Evolutionary conservation across 2,797 vertebrate genomes (phyloP), one percentile per base, ranked within the genome.

Genomic region (Nasua narica): DNA sequence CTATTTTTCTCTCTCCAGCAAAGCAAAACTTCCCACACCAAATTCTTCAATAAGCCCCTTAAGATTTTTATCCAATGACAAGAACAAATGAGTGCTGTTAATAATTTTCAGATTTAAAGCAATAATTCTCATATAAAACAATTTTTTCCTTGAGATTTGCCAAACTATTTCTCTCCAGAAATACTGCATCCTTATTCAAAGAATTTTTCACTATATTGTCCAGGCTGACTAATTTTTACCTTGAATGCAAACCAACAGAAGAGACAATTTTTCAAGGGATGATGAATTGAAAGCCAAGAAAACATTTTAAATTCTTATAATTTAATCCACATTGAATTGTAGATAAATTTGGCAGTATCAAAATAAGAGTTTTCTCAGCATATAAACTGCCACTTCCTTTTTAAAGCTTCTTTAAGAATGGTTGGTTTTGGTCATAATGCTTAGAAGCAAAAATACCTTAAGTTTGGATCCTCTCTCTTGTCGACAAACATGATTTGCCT

Each of bases 71-170:
- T 97, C 91, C 95, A 98, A 97, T 97, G 97, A 98, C 95, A 95
- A 96, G 96, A 96, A 98, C 94, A 98, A 98, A 98, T 94, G 96
- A 98, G 60, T 29, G 50, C 91, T 94, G 97, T 96, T 98, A 98
- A 98, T 98, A 96, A 94, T 90, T 97, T 98, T 98, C 97, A 99
- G 98, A 98, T 97, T 97, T 97, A 98, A 95, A 96, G 77, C 93
- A 98, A 50, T 97, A 98, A 98, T 95, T 98, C 97, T 78, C 96
- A 97, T 97, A 96, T 90, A 93, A 91, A 95, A 94, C 91, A 98
- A 97, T 98, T 98, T 97, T 98, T 98, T 98, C 98, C 97, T 97
- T 96, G 72, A 91, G 60, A 89, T 92, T 82, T 97, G 98, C 98
- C 98, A 99, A 98, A 97, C 97, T 95, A 98, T 96, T 97, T 92